These are phyloP conservation scores for Engraulis encrasicolus DNA, from an alignment of 2,113 vertebrate species.

Conservation along the genomic window DNA sequence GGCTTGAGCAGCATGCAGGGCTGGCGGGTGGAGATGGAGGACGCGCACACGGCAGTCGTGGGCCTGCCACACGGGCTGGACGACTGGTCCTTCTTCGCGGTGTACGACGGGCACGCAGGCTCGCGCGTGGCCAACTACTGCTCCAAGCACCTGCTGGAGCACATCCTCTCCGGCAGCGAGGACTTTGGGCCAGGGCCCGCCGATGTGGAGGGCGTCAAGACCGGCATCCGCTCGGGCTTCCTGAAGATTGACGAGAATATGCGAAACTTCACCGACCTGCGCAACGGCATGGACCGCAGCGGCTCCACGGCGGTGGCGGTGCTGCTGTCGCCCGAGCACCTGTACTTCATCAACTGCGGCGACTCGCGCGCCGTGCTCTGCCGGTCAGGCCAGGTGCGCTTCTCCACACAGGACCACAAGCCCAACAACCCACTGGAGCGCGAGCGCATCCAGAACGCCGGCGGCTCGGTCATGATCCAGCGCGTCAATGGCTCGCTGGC, in stretches of 20 bases:
- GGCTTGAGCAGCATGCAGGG: conserved; percentile 99
- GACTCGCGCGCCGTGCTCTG: conserved; percentile 95
- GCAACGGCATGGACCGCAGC: conserved; percentile 97
- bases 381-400: conserved; percentile 91
- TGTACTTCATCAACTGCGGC: conserved; percentile 99
- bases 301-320: conserved; percentile 97
- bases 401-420: conserved; percentile 99
- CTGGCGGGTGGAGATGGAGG: conserved; percentile 99
- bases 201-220: conserved; percentile 95
- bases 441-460: conserved; percentile 97
- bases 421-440: conserved; percentile 97
- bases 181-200: conserved; percentile 84
- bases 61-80: conserved; percentile 94
- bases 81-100: conserved; percentile 98
- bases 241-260: conserved; percentile 99
- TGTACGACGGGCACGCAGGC: conserved; percentile 97
- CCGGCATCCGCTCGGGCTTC: conserved; percentile 95
- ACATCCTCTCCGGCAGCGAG: conserved; percentile 90
- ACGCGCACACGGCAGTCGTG: conserved; percentile 95
- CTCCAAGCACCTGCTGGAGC: conserved; percentile 94
- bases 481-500: conserved; percentile 97
- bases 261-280: conserved; percentile 97
- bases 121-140: conserved; percentile 98
- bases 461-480: conserved; percentile 98
- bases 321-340: conserved; percentile 90